phyloP scores from a whole-genome alignment of 1,140 invertebrate species.

The Sweltsa coloradensis region DNA sequence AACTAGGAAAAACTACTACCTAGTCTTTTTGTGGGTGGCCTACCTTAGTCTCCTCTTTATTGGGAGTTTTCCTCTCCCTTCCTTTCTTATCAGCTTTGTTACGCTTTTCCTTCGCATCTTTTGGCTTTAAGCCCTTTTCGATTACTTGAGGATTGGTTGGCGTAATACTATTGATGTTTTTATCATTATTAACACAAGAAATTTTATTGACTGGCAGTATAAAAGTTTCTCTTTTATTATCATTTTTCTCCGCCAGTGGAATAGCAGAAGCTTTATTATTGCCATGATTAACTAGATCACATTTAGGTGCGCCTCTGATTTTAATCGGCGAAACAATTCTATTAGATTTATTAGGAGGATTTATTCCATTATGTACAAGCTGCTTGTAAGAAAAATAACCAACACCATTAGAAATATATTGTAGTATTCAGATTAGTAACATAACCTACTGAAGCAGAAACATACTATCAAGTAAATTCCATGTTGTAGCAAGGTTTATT shows the following conservation, averaged over 20 bases:
- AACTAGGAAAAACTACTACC: too few relatives aligned
- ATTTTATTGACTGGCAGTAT: neutral
- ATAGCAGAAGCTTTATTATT: neutral
- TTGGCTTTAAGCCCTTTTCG: conserved; percentile 20
- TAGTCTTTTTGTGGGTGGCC: too few relatives aligned
- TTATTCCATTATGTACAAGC: conserved; percentile 1
- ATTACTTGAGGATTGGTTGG: conserved; percentile 7
- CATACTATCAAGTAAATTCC: neutral
- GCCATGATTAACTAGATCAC: neutral
- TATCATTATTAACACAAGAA: too few relatives aligned
- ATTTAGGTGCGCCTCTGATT: too few relatives aligned
- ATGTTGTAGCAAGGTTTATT: neutral
- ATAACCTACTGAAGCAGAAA: neutral
- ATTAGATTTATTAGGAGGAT: too few relatives aligned
- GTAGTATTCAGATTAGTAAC: neutral
- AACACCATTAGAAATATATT: neutral
- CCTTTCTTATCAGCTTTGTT: conserved; percentile 29
- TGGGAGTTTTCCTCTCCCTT: conserved; percentile 13
- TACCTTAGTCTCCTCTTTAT: conserved; percentile 19
- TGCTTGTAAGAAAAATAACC: neutral
- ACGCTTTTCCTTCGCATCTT: conserved; percentile 29
- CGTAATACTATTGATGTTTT: neutral
- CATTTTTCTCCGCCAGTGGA: neutral
- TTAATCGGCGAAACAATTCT: too few relatives aligned
- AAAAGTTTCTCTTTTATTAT: neutral